Percentiles rank a stretch among this genome's conserved stretches.
Evolutionary conservation across 2,113 vertebrate genomes (phyloP).

Genomic region (Heterotis niloticus): DNA sequence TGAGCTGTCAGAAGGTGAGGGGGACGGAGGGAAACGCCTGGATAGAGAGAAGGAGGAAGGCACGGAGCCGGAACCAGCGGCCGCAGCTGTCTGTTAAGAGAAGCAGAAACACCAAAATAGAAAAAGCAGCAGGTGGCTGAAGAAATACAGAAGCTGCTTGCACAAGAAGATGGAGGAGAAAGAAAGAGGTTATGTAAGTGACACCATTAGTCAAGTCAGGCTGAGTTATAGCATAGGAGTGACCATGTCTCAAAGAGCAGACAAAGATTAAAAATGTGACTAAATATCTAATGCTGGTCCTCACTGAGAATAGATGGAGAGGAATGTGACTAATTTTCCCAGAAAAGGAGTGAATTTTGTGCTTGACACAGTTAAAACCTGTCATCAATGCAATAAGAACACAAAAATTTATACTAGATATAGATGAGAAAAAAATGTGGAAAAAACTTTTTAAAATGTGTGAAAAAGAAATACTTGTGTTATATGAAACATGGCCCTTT

Average conservation of each 20-base stretch:
- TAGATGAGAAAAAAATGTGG: not conserved
- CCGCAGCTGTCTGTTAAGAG: not conserved
- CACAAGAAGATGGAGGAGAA: no score
- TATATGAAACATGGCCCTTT: not conserved
- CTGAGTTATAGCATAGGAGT: not conserved
- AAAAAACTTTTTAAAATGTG: not conserved
- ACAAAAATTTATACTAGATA: not conserved
- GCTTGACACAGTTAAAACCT: not conserved
- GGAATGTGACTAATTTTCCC: no score
- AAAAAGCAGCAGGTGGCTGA: slow-evolving; percentile 27
- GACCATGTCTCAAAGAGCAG: not conserved
- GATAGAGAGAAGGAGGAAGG: not conserved
- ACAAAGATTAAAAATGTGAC: not conserved
- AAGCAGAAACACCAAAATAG: slow-evolving; percentile 38
- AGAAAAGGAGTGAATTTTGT: not conserved
- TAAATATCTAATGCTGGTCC: not conserved
- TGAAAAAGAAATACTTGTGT: not conserved
- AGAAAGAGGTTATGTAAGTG: not conserved
- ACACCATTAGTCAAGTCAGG: not conserved
- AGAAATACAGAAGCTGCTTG: slow-evolving; percentile 1
- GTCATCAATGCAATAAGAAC: not conserved
- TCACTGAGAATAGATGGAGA: not conserved
- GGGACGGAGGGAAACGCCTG: not conserved
- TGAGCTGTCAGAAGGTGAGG: not conserved
- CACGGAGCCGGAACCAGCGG: not conserved